Evolutionary conservation across 2,113 vertebrate genomes (phyloP).

Genomic region (Chloebia gouldiae): DNA sequence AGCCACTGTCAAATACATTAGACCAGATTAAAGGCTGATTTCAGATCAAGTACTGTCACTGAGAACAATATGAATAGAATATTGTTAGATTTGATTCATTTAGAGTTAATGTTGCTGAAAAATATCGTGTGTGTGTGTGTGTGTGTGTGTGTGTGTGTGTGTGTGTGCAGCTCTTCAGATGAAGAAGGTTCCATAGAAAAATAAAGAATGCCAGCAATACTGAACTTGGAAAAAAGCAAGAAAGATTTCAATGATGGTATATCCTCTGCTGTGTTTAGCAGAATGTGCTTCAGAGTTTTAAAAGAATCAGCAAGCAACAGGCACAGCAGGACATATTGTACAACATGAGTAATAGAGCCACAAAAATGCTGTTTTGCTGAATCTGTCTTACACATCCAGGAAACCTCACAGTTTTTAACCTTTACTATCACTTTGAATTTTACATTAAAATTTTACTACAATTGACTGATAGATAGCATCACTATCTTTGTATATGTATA

Average conservation of each 20-base stretch:
- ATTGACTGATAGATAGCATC: background rate
- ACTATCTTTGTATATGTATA: background rate
- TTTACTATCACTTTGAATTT: constrained; percentile 41
- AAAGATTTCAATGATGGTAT: background rate
- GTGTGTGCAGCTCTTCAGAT: background rate
- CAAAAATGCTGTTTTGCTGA: constrained; percentile 57
- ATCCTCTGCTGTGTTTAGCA: constrained; percentile 11
- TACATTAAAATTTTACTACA: background rate
- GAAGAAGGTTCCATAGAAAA: constrained; percentile 30
- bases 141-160: rapidly evolving
- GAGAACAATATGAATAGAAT: background rate
- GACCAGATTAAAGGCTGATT: background rate
- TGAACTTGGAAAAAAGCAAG: constrained; percentile 8
- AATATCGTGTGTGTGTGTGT: rapidly evolving
- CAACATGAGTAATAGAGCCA: constrained; percentile 54
- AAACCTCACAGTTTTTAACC: constrained; percentile 7
- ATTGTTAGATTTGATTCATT: background rate
- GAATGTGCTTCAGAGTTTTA: constrained; percentile 46
- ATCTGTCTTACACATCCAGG: constrained; percentile 52
- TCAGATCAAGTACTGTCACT: background rate
- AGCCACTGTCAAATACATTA: constrained; percentile 22
- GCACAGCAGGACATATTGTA: constrained; percentile 57
- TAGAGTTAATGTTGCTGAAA: background rate
- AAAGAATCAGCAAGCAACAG: constrained; percentile 51
- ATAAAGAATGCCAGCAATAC: constrained; percentile 17